Evolutionary conservation across 1,140 invertebrate species (phyloP).

Genomic region (Philaenus spumarius): DNA sequence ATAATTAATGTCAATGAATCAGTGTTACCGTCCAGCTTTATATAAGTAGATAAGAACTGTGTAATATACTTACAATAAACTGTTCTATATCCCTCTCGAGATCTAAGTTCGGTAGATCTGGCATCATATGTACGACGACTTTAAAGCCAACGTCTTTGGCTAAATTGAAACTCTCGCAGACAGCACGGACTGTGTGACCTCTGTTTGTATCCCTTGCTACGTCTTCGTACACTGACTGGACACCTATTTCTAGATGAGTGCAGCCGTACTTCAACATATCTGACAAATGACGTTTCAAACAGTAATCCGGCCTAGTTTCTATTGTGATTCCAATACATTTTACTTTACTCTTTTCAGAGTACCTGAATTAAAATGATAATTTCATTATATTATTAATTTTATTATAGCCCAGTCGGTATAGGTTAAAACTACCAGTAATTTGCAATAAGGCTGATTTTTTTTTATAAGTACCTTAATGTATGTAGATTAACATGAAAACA

Average conservation of each 20-base stretch:
- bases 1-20: too few relatives aligned
- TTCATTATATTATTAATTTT: too few relatives aligned
- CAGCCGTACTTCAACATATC: constrained; percentile 97
- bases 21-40: too few relatives aligned
- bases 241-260: constrained; percentile 90
- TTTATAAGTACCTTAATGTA: too few relatives aligned
- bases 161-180: constrained; percentile 94
- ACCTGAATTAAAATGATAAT: too few relatives aligned
- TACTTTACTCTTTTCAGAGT: constrained; percentile 85
- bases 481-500: too few relatives aligned
- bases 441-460: too few relatives aligned
- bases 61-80: constrained; percentile 89
- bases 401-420: too few relatives aligned
- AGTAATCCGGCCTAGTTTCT: constrained; percentile 98
- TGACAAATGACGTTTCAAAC: constrained; percentile 90
- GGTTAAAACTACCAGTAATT: too few relatives aligned
- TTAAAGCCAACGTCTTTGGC: constrained; percentile 99
- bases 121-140: constrained; percentile 99
- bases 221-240: constrained; percentile 98
- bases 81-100: constrained; percentile 93
- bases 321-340: constrained; percentile 99
- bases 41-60: too few relatives aligned
- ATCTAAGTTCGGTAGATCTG: constrained; percentile 97
- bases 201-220: constrained; percentile 96
- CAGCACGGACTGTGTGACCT: constrained; percentile 87